Evolutionary conservation across 2,888 invertebrate genomes (phyloP).

Genomic region (Sminthurides aquaticus): DNA sequence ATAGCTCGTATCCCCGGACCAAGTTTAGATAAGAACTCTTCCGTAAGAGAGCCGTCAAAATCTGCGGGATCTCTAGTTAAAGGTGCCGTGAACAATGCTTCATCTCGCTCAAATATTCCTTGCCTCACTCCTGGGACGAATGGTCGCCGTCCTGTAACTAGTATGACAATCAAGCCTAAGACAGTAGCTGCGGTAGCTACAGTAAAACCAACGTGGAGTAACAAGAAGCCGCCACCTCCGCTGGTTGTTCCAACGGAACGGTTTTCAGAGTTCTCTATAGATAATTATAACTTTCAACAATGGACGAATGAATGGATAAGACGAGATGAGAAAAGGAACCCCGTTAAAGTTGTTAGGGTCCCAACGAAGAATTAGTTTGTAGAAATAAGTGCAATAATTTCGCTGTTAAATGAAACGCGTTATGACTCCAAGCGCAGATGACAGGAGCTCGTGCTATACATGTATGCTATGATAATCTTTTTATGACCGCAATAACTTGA

Average conservation of each 20-base stretch:
- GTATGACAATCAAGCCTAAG: background rate
- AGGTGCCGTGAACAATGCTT: too few species aligned
- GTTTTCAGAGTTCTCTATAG: constrained; percentile 14
- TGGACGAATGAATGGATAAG: constrained; percentile 20
- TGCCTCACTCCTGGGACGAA: too few species aligned
- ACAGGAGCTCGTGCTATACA: background rate
- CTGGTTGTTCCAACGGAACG: constrained; percentile 7
- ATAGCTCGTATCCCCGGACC: too few species aligned
- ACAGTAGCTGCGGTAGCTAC: background rate
- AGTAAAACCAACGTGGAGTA: constrained; percentile 10
- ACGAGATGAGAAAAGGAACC: constrained; percentile 13
- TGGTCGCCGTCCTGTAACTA: background rate
- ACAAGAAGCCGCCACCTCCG: constrained; percentile 10
- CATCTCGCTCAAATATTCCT: too few species aligned
- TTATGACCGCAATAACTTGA: too few species aligned
- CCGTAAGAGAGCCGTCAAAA: too few species aligned
- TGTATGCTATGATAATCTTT: too few species aligned
- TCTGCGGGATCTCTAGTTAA: too few species aligned
- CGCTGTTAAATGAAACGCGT: background rate
- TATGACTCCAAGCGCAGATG: background rate
- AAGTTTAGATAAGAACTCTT: too few species aligned
- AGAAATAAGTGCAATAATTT: background rate
- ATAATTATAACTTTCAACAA: constrained; percentile 22
- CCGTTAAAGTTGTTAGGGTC: background rate
- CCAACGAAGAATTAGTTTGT: background rate